phyloP scores from a whole-genome alignment of 2,888 invertebrate genomes.

The Caenorhabditis parvicauda region DNA sequence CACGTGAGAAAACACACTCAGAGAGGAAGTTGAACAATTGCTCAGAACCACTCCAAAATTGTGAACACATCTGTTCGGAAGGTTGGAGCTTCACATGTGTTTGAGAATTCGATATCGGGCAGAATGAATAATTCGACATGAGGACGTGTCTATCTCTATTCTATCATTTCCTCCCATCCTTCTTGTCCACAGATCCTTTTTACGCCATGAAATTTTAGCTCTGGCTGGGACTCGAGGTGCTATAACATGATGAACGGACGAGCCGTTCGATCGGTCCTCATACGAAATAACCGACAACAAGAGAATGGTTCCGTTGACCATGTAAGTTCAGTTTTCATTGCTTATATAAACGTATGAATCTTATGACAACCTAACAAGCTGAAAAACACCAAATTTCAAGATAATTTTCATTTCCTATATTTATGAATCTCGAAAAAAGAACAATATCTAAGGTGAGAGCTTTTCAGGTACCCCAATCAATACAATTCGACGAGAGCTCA shows the following conservation, averaged over 20 bases:
- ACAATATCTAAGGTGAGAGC: neutral
- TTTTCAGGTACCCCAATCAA: constrained; percentile 45
- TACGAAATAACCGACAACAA: constrained; percentile 47
- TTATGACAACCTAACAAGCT: too few species aligned
- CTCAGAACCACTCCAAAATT: too few species aligned
- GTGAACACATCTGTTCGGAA: too few species aligned
- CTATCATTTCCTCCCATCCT: too few species aligned
- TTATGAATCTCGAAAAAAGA: neutral
- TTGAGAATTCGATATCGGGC: too few species aligned
- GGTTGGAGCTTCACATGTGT: too few species aligned
- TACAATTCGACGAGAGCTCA: constrained; percentile 59
- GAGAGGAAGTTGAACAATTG: too few species aligned
- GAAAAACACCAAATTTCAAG: neutral
- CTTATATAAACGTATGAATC: constrained; percentile 6
- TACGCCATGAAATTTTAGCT: too few species aligned
- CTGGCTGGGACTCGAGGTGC: constrained; percentile 26
- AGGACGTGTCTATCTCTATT: too few species aligned
- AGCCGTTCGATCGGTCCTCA: constrained; percentile 50
- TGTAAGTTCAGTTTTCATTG: constrained; percentile 15
- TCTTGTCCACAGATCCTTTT: too few species aligned
- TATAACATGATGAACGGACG: constrained; percentile 58
- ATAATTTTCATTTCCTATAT: neutral
- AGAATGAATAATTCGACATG: too few species aligned
- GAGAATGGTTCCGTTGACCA: constrained; percentile 42
- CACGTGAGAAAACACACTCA: too few species aligned